These are phyloP conservation scores for Calephelis perditalis DNA, from an alignment of 2,888 invertebrate genomes.

Conservation along the genomic window DNA sequence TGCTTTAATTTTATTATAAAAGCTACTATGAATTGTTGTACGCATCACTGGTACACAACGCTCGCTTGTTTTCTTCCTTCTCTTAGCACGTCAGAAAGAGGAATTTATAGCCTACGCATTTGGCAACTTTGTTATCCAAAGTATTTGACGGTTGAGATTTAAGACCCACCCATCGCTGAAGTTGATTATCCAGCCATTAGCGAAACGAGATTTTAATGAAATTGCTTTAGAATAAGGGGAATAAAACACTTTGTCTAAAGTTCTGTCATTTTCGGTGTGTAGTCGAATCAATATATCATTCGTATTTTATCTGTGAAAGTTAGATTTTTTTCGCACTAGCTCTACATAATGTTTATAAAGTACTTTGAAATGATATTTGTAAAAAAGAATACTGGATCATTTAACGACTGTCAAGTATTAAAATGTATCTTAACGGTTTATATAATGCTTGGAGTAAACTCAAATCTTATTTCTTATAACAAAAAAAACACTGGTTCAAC, in stretches of 20 bases:
- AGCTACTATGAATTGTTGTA: conserved; percentile 28
- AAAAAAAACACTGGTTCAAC: too few relatives aligned
- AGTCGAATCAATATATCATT: too few relatives aligned
- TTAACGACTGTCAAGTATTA: too few relatives aligned
- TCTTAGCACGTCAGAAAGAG: conserved; percentile 29
- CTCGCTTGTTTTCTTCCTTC: conserved; percentile 28
- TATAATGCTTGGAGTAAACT: too few relatives aligned
- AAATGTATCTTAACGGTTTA: too few relatives aligned
- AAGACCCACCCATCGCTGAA: conserved; percentile 23
- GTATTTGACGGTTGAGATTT: conserved; percentile 30
- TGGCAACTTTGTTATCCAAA: conserved; percentile 30
- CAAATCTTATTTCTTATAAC: too few relatives aligned
- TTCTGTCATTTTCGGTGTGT: too few relatives aligned
- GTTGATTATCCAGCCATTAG: conserved; percentile 30
- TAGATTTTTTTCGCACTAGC: too few relatives aligned
- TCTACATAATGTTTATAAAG: too few relatives aligned
- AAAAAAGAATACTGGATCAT: too few relatives aligned
- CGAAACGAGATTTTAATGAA: conserved; percentile 27
- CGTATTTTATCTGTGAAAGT: too few relatives aligned
- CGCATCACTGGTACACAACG: conserved; percentile 27
- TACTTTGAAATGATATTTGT: too few relatives aligned
- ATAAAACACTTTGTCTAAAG: conserved; percentile 3
- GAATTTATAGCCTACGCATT: conserved; percentile 30
- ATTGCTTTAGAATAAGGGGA: conserved; percentile 19
- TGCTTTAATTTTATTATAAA: conserved; percentile 29